These are phyloP conservation scores for Acanthacorydalis orientalis DNA, from an alignment of 2,888 invertebrate genomes.

Conservation along the genomic window DNA sequence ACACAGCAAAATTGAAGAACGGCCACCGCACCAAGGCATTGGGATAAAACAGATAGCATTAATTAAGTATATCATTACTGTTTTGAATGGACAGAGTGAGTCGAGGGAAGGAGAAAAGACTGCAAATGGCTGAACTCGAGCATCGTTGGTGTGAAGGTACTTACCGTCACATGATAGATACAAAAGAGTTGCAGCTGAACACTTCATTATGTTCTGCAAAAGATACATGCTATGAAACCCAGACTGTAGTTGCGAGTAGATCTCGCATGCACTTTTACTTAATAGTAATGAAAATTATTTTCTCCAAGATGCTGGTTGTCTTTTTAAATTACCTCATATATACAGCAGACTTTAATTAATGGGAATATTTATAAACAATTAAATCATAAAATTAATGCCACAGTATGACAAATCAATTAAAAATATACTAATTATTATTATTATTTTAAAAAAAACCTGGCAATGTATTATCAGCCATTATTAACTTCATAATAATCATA, in stretches of 20 bases:
- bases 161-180: constrained; percentile 28
- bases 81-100: not conserved
- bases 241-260: not conserved
- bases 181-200: constrained; percentile 5
- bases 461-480: no score
- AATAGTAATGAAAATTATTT: no score
- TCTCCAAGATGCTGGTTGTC: not conserved
- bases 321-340: constrained; percentile 7
- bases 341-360: no score
- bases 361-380: no score
- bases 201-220: constrained; percentile 43
- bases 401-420: no score
- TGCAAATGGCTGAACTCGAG: no score
- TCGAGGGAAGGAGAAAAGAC: not conserved
- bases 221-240: constrained; percentile 57
- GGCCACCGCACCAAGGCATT: constrained; percentile 11
- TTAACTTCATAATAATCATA: no score
- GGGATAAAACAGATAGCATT: constrained; percentile 25
- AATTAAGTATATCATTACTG: constrained; percentile 14
- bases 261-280: not conserved
- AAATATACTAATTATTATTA: no score
- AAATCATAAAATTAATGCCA: no score
- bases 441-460: no score
- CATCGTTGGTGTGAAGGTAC: constrained; percentile 20
- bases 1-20: constrained; percentile 28